Conservation (phyloP, 2,797 vertebrate species). For the Arrhamphus sclerolepis region DNA sequence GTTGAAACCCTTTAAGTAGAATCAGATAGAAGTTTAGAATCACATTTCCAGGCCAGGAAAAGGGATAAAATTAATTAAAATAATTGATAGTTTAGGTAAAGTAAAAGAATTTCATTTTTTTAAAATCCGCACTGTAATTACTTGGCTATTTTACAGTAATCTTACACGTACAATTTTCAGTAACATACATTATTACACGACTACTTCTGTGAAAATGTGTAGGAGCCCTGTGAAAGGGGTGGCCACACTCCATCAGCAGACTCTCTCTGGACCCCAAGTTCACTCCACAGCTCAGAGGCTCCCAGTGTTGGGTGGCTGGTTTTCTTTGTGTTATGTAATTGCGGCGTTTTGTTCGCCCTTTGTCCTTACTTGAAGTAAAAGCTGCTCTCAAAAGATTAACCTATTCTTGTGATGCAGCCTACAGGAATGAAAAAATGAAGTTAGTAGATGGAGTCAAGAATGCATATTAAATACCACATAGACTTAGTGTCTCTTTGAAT, state of each 20-base stretch:
- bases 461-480: slow-evolving; percentile 30
- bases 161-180: too few relatives aligned
- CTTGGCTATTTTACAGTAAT: too few relatives aligned
- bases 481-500: slow-evolving; percentile 37
- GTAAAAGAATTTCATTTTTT: too few relatives aligned
- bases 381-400: slow-evolving; percentile 43
- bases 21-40: slow-evolving; percentile 1
- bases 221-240: slow-evolving; percentile 17
- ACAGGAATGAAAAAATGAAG: too few relatives aligned
- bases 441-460: slow-evolving; percentile 1
- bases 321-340: slow-evolving; percentile 69
- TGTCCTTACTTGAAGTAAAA: slow-evolving; percentile 53
- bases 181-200: too few relatives aligned
- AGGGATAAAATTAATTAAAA: neutral
- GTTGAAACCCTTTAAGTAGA: slow-evolving; percentile 44
- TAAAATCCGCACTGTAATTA: too few relatives aligned
- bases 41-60: neutral
- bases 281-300: slow-evolving; percentile 60
- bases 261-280: slow-evolving; percentile 46
- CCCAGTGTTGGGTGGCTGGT: slow-evolving; percentile 53
- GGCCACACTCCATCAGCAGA: slow-evolving; percentile 56
- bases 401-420: slow-evolving; percentile 24
- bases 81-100: too few relatives aligned
- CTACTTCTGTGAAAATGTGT: too few relatives aligned
- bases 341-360: slow-evolving; percentile 50